Base-by-base conservation (phyloP, 1,140 invertebrate genomes). In the Cecropterus lyciades region DNA sequence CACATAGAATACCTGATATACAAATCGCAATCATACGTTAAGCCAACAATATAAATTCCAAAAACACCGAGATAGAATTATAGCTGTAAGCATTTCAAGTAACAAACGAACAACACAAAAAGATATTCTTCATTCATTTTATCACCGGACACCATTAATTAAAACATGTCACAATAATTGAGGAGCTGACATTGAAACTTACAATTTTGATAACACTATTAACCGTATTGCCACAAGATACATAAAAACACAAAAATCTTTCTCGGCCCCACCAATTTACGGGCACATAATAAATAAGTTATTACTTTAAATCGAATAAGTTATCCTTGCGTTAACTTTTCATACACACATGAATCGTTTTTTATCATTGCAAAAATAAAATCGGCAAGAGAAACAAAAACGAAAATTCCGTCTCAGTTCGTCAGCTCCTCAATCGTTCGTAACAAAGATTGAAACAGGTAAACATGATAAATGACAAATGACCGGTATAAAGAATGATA, bases 401-500 rank as follows among this genome's bases (percentile, higher is more conserved):
- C 17, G 8, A 49, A 49, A 46, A 46, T 16, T 46, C 16, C 15
- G 16, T 11, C 6, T 10, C 45, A 46, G n/a, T 55, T n/a, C 33
- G 20, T 59, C 20, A 60, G 33, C 14, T 49, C 11, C 11, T 46
- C 24, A 49, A 37, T 13, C 17, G 30, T 53, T 33, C 11, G 57
- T 37, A 20, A 60, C 14, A 16, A 37, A 14, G 14, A 46, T 48
- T 10, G 15, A 14, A 24, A 60, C 45, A 60, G 4, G 9, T 48
- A 37, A 49, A 60, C 43, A 37, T 46, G 20, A 56, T 30, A 67
- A 55, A 63, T 57, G 33, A 52, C 52, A 52, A 63, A 68, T 51
- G 57, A 53, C 53, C 67, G 67, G 57, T 59, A 45, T 27, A 8
- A 69, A 65, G 60, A 52, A 55, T 56, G 27, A 69, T 67, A 60